Percentiles rank a stretch among this genome's conserved stretches.
Evolutionary conservation across 1,140 invertebrate genomes (phyloP).

Genomic region (Bombus huntii): DNA sequence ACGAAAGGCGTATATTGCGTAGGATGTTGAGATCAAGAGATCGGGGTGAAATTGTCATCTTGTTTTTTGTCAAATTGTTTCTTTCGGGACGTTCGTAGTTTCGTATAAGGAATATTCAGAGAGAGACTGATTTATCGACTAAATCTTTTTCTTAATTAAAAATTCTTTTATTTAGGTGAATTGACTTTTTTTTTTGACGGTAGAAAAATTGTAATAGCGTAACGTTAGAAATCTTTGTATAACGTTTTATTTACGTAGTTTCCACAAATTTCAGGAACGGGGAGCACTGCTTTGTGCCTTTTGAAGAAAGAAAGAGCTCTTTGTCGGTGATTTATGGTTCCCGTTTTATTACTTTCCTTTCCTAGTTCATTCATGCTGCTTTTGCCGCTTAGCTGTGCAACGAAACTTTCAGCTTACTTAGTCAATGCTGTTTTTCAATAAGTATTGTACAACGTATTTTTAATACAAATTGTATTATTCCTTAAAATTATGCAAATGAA

Average conservation of each 20-base stretch:
- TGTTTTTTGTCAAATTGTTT: too few species aligned
- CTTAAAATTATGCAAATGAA: not conserved
- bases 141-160: too few species aligned
- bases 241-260: conserved; percentile 7
- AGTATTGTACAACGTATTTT: not conserved
- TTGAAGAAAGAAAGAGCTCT: not conserved
- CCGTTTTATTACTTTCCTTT: conserved; percentile 7
- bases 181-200: too few species aligned
- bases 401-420: not conserved
- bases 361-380: not conserved
- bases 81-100: too few species aligned
- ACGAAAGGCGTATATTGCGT: too few species aligned
- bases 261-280: not conserved
- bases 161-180: too few species aligned
- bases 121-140: too few species aligned
- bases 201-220: not conserved
- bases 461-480: not conserved
- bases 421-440: not conserved
- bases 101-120: too few species aligned
- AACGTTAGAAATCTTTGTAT: not conserved
- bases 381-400: not conserved
- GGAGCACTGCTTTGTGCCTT: not conserved
- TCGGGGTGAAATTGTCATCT: too few species aligned
- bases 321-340: not conserved
- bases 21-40: too few species aligned